Conservation (phyloP, 2,797 vertebrate genomes). For the Hapalemur alaotrensis region DNA sequence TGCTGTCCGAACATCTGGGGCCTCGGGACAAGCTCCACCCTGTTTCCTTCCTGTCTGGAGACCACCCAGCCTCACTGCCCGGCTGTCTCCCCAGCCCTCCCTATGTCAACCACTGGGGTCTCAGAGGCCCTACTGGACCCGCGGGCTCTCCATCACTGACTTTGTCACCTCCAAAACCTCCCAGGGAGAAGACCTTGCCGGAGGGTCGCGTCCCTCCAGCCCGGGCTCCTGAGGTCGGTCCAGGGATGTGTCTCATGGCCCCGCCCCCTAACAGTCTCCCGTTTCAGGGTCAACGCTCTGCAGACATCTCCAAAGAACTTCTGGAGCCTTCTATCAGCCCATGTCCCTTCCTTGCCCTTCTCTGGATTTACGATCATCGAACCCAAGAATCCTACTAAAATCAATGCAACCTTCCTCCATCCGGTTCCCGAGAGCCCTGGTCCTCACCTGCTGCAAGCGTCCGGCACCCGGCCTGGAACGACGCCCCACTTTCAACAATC, state of each 20-base stretch:
- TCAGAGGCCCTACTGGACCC: neutral
- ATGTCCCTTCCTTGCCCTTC: neutral
- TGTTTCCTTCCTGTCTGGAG: neutral
- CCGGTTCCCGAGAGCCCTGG: neutral
- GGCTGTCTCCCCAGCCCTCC: accelerated
- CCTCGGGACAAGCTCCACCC: too few relatives aligned
- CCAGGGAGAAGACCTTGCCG: neutral
- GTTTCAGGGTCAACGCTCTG: neutral
- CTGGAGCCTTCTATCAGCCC: neutral
- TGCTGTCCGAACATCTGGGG: too few relatives aligned
- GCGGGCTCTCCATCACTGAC: neutral
- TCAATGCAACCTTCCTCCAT: neutral
- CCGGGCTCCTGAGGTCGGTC: neutral
- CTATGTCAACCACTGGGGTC: neutral
- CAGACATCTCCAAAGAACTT: neutral
- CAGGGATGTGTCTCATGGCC: neutral
- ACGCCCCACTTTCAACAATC: neutral
- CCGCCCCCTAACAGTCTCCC: neutral
- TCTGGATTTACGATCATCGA: neutral
- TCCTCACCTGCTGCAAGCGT: too few relatives aligned
- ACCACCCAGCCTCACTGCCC: neutral
- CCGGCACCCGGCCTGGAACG: neutral
- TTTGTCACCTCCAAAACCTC: neutral
- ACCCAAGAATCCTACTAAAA: neutral
- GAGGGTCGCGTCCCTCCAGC: neutral